phyloP scores from a whole-genome alignment of 2,797 vertebrate species.

The Acridotheres tristis region DNA sequence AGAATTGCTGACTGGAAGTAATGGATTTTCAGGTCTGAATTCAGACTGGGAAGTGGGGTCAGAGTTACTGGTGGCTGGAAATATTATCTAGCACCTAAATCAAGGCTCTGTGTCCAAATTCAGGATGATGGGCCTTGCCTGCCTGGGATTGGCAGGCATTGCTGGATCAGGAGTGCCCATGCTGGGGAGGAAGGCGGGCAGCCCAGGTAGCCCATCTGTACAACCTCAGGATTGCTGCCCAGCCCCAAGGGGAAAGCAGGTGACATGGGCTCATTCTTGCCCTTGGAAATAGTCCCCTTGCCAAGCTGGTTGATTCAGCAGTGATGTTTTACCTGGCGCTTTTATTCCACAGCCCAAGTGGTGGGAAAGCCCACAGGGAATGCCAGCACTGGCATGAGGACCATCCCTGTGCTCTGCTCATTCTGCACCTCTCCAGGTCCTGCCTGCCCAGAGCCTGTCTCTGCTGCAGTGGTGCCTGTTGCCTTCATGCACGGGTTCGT shows the following conservation, averaged over 20 bases:
- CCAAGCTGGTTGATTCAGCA: neutral
- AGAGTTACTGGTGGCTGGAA: neutral
- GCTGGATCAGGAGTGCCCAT: accelerated
- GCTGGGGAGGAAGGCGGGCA: neutral
- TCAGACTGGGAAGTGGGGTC: neutral
- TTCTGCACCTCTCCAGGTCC: neutral
- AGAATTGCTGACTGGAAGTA: neutral
- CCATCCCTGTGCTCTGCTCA: neutral
- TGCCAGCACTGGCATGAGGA: neutral
- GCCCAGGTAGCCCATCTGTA: too few relatives aligned
- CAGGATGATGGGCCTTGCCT: neutral
- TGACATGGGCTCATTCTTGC: neutral
- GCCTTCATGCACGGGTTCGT: accelerated
- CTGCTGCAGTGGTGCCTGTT: neutral
- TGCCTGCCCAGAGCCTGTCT: neutral
- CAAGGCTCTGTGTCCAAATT: neutral
- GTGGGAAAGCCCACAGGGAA: neutral
- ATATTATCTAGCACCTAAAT: neutral
- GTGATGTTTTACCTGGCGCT: neutral
- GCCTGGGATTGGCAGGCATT: neutral
- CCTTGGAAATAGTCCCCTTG: neutral
- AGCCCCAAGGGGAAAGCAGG: neutral
- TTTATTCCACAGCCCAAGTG: neutral
- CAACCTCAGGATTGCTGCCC: neutral
- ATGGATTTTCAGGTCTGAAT: neutral